Evolutionary conservation across 2,888 invertebrate species (phyloP).

Genomic region (Physocephala rufipes): DNA sequence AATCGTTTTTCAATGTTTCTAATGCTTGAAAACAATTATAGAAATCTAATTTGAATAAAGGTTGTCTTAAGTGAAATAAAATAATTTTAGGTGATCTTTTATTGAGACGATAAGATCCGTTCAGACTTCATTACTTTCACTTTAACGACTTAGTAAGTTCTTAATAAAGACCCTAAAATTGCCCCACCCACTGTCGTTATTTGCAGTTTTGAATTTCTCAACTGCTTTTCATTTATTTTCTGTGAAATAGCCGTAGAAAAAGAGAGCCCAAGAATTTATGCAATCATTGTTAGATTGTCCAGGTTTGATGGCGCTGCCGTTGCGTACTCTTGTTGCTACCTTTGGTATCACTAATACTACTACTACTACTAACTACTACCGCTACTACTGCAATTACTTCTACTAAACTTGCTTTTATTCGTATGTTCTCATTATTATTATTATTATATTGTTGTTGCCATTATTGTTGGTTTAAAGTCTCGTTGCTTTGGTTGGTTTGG

Average conservation of each 20-base stretch:
- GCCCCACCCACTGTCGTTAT: constrained; percentile 3
- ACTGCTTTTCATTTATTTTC: constrained; percentile 13
- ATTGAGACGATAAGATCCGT: too few relatives aligned
- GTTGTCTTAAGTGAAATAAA: too few relatives aligned
- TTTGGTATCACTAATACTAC: too few relatives aligned
- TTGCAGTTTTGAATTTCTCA: constrained; percentile 15
- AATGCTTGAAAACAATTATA: too few relatives aligned
- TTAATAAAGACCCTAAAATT: too few relatives aligned
- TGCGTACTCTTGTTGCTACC: too few relatives aligned
- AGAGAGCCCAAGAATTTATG: constrained; percentile 11
- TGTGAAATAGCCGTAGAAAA: constrained; percentile 3
- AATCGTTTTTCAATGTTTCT: too few relatives aligned
- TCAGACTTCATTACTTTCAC: too few relatives aligned
- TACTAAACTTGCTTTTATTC: background rate
- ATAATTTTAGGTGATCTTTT: too few relatives aligned
- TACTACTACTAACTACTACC: too few relatives aligned
- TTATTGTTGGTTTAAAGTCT: background rate
- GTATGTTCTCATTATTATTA: background rate
- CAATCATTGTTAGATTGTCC: constrained; percentile 29
- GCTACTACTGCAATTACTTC: background rate
- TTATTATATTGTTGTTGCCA: background rate
- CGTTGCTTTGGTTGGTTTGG: background rate
- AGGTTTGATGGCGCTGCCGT: background rate
- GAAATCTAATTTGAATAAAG: too few relatives aligned
- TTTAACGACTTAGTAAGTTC: too few relatives aligned